These are phyloP conservation scores for Syngnathus scovelli DNA, from an alignment of 2,113 vertebrate species.

Conservation along the genomic window DNA sequence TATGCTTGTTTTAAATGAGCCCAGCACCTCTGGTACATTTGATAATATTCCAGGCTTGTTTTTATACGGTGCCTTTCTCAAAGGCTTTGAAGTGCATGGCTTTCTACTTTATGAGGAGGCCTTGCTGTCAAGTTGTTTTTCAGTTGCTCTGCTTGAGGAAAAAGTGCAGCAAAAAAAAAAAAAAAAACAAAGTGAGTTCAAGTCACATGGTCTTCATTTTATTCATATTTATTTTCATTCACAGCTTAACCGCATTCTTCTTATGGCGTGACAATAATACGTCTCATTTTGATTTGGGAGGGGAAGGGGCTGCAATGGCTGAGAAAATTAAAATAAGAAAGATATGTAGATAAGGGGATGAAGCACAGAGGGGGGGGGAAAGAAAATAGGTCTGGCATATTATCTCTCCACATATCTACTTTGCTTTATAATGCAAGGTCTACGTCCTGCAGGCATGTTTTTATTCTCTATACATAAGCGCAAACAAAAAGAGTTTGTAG, in stretches of 20 bases:
- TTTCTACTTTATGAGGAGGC: slow-evolving; percentile 6
- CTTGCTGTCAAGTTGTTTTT: slow-evolving; percentile 6
- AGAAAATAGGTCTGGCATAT: slow-evolving; percentile 25
- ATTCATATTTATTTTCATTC: slow-evolving; percentile 63
- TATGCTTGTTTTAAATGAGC: slow-evolving; percentile 31
- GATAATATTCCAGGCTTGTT: background rate
- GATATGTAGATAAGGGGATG: slow-evolving; percentile 1
- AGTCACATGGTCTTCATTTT: slow-evolving; percentile 36
- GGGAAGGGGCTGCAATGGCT: slow-evolving; percentile 10
- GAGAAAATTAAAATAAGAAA: background rate
- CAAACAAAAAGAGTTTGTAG: slow-evolving; percentile 54
- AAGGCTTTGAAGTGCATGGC: slow-evolving; percentile 11
- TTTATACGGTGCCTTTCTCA: slow-evolving; percentile 1
- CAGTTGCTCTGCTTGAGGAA: slow-evolving; percentile 3
- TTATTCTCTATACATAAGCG: slow-evolving; percentile 47
- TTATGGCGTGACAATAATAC: slow-evolving; percentile 55
- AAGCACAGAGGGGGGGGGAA: slow-evolving; percentile 11
- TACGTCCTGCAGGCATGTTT: slow-evolving; percentile 41
- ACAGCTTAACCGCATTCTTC: slow-evolving; percentile 70
- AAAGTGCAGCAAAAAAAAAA: background rate
- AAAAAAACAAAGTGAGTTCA: slow-evolving; percentile 4
- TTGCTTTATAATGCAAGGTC: slow-evolving; percentile 39
- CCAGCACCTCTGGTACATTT: slow-evolving; percentile 17
- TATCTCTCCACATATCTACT: slow-evolving; percentile 49
- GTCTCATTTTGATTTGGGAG: slow-evolving; percentile 40